Conservation (phyloP, 2,888 invertebrate species). For the Eupithecia pulchellata region DNA sequence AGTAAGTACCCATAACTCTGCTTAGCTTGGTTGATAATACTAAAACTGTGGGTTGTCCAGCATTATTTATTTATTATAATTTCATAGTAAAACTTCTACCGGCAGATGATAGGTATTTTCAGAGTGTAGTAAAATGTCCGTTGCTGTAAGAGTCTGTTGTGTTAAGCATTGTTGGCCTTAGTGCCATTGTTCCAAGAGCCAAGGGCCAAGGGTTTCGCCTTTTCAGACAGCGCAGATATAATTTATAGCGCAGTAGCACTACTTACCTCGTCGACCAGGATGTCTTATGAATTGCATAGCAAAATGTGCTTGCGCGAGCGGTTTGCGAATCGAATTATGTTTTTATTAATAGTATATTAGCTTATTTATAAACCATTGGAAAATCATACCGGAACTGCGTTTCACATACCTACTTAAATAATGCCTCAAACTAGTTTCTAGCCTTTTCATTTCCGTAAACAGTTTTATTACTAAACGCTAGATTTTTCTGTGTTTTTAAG, state of each 20-base stretch:
- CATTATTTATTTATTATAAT: not conserved
- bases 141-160: conserved; percentile 57
- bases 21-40: no score
- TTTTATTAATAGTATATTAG: no score
- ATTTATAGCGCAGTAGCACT: not conserved
- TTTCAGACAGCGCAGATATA: conserved; percentile 46
- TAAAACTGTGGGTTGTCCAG: no score
- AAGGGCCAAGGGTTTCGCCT: conserved; percentile 59
- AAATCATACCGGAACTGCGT: no score
- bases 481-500: no score
- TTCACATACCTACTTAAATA: no score
- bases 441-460: not conserved
- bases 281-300: no score
- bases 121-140: conserved; percentile 54
- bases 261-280: not conserved
- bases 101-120: conserved; percentile 38
- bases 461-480: not conserved
- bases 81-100: not conserved
- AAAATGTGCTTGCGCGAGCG: no score
- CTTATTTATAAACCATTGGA: no score
- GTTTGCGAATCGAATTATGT: no score
- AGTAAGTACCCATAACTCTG: no score
- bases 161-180: conserved; percentile 57
- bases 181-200: conserved; percentile 58
- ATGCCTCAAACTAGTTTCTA: not conserved